Conservation (phyloP, 1,140 invertebrate species). For the Globodera ellingtonae region DNA sequence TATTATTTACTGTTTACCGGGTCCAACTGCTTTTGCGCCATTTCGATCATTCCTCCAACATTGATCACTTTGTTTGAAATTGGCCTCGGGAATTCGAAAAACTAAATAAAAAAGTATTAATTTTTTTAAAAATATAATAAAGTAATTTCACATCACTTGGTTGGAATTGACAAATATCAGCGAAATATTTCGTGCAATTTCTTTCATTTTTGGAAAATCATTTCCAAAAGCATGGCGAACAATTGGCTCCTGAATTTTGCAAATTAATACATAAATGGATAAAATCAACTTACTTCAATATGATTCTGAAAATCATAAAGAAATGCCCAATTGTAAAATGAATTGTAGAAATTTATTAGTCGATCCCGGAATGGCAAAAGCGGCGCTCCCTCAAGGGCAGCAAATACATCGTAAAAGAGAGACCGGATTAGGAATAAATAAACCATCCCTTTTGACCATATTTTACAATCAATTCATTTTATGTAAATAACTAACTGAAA, state of each 20-base stretch:
- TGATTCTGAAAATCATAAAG: neutral
- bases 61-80: conserved; percentile 40
- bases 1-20: conserved; percentile 11
- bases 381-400: neutral
- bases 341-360: conserved; percentile 16
- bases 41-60: conserved; percentile 30
- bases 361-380: conserved; percentile 1
- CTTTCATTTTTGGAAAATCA: conserved; percentile 16
- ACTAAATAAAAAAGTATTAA: neutral
- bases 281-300: neutral
- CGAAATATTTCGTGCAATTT: conserved; percentile 28
- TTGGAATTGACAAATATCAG: conserved; percentile 34
- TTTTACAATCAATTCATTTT: too few relatives aligned
- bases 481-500: too few relatives aligned
- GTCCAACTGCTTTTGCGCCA: conserved; percentile 2
- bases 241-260: conserved; percentile 20
- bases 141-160: neutral
- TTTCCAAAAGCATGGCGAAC: conserved; percentile 22
- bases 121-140: neutral
- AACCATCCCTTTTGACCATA: neutral
- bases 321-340: conserved; percentile 6
- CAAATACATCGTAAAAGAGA: neutral
- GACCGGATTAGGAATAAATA: neutral
- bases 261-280: neutral
- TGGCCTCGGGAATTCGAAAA: conserved; percentile 31